Percentiles rank a stretch among this genome's conserved stretches.
These are phyloP conservation scores for Eristalinus aeneus DNA, from an alignment of 2,888 invertebrate species.

Conservation along the genomic window DNA sequence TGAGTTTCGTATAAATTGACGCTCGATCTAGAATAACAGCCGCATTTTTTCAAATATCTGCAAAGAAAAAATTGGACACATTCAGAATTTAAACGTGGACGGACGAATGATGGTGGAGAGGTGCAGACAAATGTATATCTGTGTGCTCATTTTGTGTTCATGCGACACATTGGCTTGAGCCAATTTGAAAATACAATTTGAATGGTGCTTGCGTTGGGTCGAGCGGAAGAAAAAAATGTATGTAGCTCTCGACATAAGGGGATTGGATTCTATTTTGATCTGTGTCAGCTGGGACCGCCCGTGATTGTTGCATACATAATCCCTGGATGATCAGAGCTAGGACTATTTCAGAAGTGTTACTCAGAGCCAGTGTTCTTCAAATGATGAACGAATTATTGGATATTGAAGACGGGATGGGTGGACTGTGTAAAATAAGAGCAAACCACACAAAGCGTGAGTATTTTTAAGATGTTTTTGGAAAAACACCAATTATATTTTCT, in stretches of 20 bases:
- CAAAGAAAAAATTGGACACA: slow-evolving; percentile 34
- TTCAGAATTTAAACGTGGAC: slow-evolving; percentile 6
- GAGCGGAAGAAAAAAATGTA: not conserved
- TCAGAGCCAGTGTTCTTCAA: not conserved
- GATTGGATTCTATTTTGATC: not conserved
- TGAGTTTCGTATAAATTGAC: slow-evolving; percentile 37
- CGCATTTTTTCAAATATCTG: slow-evolving; percentile 29
- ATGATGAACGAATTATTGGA: not conserved
- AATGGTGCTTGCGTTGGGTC: slow-evolving; percentile 1
- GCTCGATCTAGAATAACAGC: slow-evolving; percentile 29
- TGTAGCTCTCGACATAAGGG: not conserved
- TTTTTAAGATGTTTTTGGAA: not conserved
- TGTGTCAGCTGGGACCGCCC: not conserved
- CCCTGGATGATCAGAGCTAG: not conserved
- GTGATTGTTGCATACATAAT: not conserved
- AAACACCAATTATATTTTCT: not conserved
- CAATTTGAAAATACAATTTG: slow-evolving; percentile 52
- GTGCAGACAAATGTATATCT: not conserved
- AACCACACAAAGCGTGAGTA: not conserved
- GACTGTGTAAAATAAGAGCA: not conserved
- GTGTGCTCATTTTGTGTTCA: not conserved
- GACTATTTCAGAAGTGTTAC: not conserved
- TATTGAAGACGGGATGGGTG: not conserved
- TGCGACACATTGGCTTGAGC: slow-evolving; percentile 43
- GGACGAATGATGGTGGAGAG: not conserved